These are phyloP conservation scores for Triplophysa yarkandensis DNA, from an alignment of 2,797 vertebrate species.

Conservation along the genomic window DNA sequence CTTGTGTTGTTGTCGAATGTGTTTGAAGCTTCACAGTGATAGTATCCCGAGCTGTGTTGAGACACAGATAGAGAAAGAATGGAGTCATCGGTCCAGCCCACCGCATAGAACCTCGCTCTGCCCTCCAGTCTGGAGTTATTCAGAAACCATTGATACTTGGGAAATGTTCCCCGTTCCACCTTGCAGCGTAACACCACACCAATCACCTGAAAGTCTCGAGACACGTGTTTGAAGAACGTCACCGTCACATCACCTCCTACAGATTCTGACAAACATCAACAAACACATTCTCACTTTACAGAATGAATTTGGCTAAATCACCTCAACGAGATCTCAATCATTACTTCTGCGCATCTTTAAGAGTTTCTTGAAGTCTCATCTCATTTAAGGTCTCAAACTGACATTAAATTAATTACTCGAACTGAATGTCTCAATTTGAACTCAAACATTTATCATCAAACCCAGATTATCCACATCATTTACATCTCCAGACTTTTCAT, in stretches of 20 bases:
- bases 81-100: constrained; percentile 46
- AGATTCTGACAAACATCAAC: constrained; percentile 58
- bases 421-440: too few relatives aligned
- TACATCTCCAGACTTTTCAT: too few relatives aligned
- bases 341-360: too few relatives aligned
- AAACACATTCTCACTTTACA: background rate
- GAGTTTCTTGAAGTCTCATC: too few relatives aligned
- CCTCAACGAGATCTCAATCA: too few relatives aligned
- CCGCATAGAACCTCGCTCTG: constrained; percentile 57
- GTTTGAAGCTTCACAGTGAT: constrained; percentile 69
- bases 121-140: constrained; percentile 60
- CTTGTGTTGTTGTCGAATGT: constrained; percentile 64
- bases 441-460: too few relatives aligned
- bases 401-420: too few relatives aligned
- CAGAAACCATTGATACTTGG: constrained; percentile 69
- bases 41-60: constrained; percentile 61
- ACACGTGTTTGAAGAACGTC: constrained; percentile 47
- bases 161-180: constrained; percentile 62
- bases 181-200: constrained; percentile 65
- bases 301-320: too few relatives aligned
- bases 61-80: constrained; percentile 57
- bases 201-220: constrained; percentile 59
- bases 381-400: too few relatives aligned
- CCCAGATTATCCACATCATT: too few relatives aligned
- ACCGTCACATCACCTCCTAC: constrained; percentile 66